A percentile compares a stretch with the other conserved stretches of the same genome.
Conservation (phyloP, 2,888 invertebrate species). For the Habroteleia sp. region DNA sequence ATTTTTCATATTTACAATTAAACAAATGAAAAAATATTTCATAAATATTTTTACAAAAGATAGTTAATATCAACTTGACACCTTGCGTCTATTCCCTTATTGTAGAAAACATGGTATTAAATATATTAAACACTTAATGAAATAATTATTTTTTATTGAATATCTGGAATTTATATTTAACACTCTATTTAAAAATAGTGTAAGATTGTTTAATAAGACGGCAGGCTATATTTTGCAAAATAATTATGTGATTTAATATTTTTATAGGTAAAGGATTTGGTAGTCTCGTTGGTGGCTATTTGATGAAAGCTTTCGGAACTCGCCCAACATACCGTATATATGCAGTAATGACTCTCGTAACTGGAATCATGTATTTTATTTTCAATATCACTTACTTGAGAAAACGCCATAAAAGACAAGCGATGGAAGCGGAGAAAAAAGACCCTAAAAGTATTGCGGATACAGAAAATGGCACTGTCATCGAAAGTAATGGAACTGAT, state of each 20-base stretch:
- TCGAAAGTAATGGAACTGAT: constrained; percentile 14
- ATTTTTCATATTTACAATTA: too few relatives aligned
- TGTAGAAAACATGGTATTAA: too few relatives aligned
- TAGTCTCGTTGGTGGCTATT: constrained; percentile 88
- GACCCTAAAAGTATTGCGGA: constrained; percentile 9
- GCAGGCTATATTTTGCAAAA: too few relatives aligned
- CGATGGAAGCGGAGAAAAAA: constrained; percentile 22
- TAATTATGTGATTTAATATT: not conserved
- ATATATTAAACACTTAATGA: too few relatives aligned
- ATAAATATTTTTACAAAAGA: too few relatives aligned
- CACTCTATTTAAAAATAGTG: too few relatives aligned
- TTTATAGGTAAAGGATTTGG: constrained; percentile 88
- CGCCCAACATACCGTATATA: constrained; percentile 88
- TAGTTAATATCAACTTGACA: too few relatives aligned
- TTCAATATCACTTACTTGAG: constrained; percentile 86
- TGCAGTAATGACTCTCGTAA: constrained; percentile 84
- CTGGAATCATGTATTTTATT: constrained; percentile 86
- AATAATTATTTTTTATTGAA: too few relatives aligned
- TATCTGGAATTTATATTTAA: too few relatives aligned
- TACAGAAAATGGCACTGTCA: constrained; percentile 26
- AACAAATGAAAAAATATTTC: too few relatives aligned
- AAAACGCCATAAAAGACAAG: constrained; percentile 77
- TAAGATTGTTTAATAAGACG: too few relatives aligned
- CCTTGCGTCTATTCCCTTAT: too few relatives aligned
- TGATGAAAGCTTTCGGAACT: constrained; percentile 88